Evolutionary conservation across 2,797 vertebrate species (phyloP).

Genomic region (Poecilia wingei): DNA sequence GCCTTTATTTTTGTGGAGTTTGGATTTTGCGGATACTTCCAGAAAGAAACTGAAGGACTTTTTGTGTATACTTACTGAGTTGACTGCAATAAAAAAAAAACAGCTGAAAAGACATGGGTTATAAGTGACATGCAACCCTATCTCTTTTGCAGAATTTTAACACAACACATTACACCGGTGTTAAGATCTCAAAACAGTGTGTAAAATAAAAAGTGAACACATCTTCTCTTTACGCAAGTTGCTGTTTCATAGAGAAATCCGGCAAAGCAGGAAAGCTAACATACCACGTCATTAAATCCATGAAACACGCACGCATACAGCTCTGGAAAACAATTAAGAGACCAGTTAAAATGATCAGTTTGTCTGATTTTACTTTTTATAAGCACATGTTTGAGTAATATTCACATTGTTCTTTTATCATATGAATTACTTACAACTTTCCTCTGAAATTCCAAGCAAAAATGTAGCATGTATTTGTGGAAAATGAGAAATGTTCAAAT

Average conservation of each 20-base stretch:
- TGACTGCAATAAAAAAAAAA: not conserved
- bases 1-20: not conserved
- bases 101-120: not conserved
- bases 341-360: no score
- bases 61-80: not conserved
- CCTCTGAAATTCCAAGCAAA: no score
- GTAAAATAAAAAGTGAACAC: not conserved
- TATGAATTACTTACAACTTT: no score
- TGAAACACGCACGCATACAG: no score
- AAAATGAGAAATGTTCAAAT: no score
- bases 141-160: no score
- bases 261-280: not conserved
- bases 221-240: not conserved
- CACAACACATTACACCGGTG: not conserved
- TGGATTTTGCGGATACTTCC: not conserved
- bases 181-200: not conserved
- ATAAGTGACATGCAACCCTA: not conserved
- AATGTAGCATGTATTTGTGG: no score
- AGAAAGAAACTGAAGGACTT: not conserved
- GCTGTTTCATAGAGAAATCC: conserved; percentile 5
- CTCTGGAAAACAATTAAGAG: no score
- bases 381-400: no score
- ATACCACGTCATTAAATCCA: conserved; percentile 19
- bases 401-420: no score
- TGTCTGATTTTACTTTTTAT: no score